phyloP scores from a whole-genome alignment of 2,888 invertebrate genomes.

The Eurytoma californica region DNA sequence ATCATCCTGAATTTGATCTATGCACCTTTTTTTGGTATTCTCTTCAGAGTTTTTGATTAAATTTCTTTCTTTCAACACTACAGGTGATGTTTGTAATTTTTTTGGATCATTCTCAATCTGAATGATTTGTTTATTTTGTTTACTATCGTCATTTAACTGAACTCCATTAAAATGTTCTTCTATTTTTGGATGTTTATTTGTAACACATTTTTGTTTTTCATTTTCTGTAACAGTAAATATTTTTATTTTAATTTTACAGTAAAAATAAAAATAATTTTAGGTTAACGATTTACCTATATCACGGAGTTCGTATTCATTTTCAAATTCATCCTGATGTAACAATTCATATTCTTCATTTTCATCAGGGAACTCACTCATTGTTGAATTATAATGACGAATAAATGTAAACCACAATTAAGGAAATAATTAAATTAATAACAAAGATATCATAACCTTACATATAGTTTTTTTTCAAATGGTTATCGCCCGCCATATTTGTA shows the following conservation, averaged over 20 bases:
- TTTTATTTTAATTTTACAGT: neutral
- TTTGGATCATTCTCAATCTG: conserved; percentile 5
- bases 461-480: neutral
- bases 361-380: conserved; percentile 72
- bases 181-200: conserved; percentile 13
- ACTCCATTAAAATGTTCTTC: neutral
- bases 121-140: neutral
- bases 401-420: neutral
- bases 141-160: neutral
- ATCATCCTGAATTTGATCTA: conserved; percentile 41
- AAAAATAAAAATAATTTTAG: conserved; percentile 23
- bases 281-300: conserved; percentile 63
- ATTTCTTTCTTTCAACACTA: neutral
- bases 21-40: conserved; percentile 41
- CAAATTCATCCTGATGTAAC: conserved; percentile 70
- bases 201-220: neutral
- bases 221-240: neutral
- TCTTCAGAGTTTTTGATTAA: neutral
- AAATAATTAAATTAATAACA: neutral
- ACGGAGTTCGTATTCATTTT: conserved; percentile 69
- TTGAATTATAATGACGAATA: neutral
- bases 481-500: conserved; percentile 7
- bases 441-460: neutral
- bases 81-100: neutral
- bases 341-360: conserved; percentile 75